Percentiles rank a stretch among this genome's conserved stretches.
Evolutionary conservation across 2,797 vertebrate genomes (phyloP).

Genomic region (Mus caroli): DNA sequence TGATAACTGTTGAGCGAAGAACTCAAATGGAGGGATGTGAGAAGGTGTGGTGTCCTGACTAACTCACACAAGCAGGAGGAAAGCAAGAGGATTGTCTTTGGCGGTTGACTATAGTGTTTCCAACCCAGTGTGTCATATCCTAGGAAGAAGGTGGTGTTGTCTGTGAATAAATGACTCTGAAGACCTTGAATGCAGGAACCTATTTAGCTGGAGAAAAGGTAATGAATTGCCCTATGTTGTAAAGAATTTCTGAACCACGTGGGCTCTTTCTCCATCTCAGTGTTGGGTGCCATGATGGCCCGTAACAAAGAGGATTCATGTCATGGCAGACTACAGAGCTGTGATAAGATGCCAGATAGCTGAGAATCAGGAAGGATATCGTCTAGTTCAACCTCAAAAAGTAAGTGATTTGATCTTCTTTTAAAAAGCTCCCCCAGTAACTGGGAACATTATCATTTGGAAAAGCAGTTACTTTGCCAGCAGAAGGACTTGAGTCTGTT

Average conservation of each 20-base stretch:
- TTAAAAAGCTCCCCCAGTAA: neutral
- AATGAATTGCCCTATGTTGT: slow-evolving; percentile 63
- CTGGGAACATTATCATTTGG: neutral
- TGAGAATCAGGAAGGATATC: slow-evolving; percentile 27
- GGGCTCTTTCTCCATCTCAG: neutral
- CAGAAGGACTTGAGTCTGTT: neutral
- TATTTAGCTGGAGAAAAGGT: slow-evolving; percentile 63
- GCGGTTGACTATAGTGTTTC: slow-evolving; percentile 13
- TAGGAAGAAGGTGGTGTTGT: slow-evolving; percentile 40
- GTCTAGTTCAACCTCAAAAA: neutral
- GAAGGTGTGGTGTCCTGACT: neutral
- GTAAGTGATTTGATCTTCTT: slow-evolving; percentile 21
- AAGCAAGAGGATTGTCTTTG: slow-evolving; percentile 60
- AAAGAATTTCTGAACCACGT: slow-evolving; percentile 21
- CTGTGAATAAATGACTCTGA: slow-evolving; percentile 56
- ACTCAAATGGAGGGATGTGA: neutral
- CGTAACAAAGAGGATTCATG: neutral
- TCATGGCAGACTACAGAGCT: neutral
- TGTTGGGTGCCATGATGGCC: neutral
- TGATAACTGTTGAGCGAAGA: neutral
- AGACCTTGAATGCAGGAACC: slow-evolving; percentile 54
- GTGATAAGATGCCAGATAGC: neutral
- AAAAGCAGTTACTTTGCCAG: neutral
- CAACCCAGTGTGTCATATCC: slow-evolving; percentile 45
- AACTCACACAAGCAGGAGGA: neutral